phyloP scores from a whole-genome alignment of 2,888 invertebrate species.

The Pecten maximus region DNA sequence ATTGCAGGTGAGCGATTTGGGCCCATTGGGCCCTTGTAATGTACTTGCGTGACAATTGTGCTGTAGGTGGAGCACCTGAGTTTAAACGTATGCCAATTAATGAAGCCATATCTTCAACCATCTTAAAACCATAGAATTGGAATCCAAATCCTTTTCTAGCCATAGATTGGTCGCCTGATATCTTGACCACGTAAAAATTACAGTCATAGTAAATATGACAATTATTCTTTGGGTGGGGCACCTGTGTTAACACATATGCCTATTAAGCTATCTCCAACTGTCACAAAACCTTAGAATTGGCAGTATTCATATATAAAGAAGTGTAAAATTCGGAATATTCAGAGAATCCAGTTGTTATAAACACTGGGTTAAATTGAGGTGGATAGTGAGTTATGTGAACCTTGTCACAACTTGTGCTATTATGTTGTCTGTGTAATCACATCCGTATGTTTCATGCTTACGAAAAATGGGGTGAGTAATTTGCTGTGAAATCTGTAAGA shows the following conservation, averaged over 20 bases:
- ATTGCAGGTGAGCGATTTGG: too few species aligned
- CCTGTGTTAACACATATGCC: neutral
- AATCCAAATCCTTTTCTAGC: too few species aligned
- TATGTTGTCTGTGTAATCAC: slow-evolving; percentile 9
- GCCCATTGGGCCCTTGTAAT: too few species aligned
- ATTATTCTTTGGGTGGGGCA: neutral
- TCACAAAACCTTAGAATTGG: neutral
- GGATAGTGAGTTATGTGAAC: slow-evolving; percentile 20
- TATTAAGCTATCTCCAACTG: neutral
- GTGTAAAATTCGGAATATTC: neutral
- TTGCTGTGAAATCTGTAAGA: slow-evolving; percentile 30
- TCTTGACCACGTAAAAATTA: too few species aligned
- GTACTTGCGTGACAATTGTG: too few species aligned
- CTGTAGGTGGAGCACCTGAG: too few species aligned
- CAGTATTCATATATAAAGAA: neutral
- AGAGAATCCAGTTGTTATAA: neutral
- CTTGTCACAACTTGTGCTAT: neutral
- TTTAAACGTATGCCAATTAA: too few species aligned
- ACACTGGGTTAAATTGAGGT: slow-evolving; percentile 5
- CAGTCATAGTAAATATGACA: neutral
- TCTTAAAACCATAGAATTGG: too few species aligned
- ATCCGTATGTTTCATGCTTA: neutral
- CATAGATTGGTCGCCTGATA: too few species aligned
- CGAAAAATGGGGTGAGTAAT: neutral
- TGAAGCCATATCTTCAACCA: too few species aligned